Evolutionary conservation across 2,113 vertebrate genomes (phyloP).

Genomic region (Neomonachus schauinslandi): DNA sequence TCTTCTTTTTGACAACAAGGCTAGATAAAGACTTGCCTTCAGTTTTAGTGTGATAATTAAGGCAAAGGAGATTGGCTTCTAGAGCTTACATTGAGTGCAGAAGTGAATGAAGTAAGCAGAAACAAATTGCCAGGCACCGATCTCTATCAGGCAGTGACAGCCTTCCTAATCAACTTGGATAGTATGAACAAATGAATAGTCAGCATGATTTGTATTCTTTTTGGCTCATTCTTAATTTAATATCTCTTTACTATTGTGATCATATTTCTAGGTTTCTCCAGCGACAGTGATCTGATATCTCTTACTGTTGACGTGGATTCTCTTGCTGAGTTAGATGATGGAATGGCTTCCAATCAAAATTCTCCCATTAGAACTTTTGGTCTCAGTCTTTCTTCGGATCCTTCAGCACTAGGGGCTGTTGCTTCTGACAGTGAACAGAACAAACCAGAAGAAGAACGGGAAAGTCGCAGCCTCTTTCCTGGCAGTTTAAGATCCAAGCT

Average conservation of each 20-base stretch:
- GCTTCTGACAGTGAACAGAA: slow-evolving; percentile 87
- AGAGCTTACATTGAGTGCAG: not conserved
- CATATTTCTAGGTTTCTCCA: slow-evolving; percentile 90
- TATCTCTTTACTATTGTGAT: slow-evolving; percentile 22
- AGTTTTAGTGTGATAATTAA: slow-evolving; percentile 41
- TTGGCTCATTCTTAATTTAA: slow-evolving; percentile 26
- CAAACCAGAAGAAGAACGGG: slow-evolving; percentile 85
- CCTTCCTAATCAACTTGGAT: not conserved
- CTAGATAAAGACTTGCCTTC: slow-evolving; percentile 34
- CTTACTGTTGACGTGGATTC: slow-evolving; percentile 93
- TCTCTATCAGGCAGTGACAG: not conserved
- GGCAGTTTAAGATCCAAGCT: slow-evolving; percentile 88
- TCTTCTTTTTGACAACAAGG: not conserved
- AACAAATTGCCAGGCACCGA: not conserved
- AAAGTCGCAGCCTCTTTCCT: slow-evolving; percentile 88
- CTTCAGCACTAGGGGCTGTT: slow-evolving; percentile 67
- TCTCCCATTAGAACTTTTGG: slow-evolving; percentile 92
- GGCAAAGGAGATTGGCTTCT: not conserved
- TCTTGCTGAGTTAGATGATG: slow-evolving; percentile 94
- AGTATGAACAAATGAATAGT: not conserved
- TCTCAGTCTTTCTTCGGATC: slow-evolving; percentile 82
- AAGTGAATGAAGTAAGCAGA: not conserved
- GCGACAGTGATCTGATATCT: slow-evolving; percentile 94
- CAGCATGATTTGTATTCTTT: not conserved
- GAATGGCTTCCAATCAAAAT: slow-evolving; percentile 96